Percentiles rank a stretch among this genome's conserved stretches.
Conservation (phyloP, 2,888 invertebrate genomes). For the Panopea generosa region DNA sequence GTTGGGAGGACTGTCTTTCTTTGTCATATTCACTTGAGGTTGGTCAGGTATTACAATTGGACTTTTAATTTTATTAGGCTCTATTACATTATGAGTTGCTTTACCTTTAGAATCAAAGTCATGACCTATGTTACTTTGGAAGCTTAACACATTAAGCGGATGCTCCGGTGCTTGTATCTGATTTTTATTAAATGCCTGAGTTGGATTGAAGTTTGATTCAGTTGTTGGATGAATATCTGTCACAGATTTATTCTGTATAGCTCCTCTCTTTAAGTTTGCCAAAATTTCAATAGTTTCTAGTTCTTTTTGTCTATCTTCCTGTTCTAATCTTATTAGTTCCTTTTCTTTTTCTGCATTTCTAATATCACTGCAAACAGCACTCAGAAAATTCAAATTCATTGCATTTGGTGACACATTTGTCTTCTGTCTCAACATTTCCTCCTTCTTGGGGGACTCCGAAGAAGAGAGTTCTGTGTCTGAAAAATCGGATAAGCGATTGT, state of each 20-base stretch:
- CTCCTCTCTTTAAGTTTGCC: constrained; percentile 50
- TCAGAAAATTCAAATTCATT: constrained; percentile 54
- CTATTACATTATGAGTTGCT: too few species aligned
- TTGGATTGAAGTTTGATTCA: neutral
- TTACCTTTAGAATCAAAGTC: too few species aligned
- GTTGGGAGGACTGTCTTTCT: too few species aligned
- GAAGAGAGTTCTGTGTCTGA: constrained; percentile 46
- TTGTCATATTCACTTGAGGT: too few species aligned
- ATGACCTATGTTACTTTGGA: too few species aligned
- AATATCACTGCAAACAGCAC: constrained; percentile 61
- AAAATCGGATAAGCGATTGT: constrained; percentile 39
- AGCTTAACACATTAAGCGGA: too few species aligned
- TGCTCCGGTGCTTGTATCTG: too few species aligned
- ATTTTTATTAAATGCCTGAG: too few species aligned
- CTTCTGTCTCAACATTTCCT: constrained; percentile 18
- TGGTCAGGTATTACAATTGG: too few species aligned
- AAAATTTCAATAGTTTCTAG: constrained; percentile 62
- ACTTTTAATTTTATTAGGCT: too few species aligned
- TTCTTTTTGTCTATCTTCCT: constrained; percentile 58
- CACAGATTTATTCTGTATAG: neutral
- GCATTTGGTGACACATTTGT: constrained; percentile 18
- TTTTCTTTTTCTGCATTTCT: constrained; percentile 56
- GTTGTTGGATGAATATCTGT: constrained; percentile 1
- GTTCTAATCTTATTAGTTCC: constrained; percentile 43
- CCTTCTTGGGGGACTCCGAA: constrained; percentile 28